Base-by-base conservation (phyloP, 2,113 vertebrate species). In the Ailurus styani region DNA sequence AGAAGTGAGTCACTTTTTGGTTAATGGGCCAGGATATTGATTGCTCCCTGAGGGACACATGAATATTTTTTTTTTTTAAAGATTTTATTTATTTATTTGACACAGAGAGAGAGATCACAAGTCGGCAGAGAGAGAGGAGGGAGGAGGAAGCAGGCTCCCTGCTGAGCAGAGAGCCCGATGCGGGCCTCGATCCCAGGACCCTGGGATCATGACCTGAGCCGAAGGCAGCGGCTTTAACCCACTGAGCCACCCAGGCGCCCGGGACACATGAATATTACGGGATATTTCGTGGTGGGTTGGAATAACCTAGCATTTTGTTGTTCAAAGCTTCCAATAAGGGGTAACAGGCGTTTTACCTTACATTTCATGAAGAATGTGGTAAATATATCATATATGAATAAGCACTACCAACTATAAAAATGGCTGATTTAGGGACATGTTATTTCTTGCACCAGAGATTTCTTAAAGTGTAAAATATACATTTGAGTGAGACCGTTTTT, bases 1-100 rank as follows among this genome's bases (percentile, higher is more conserved):
- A 92, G 50, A 87, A 86, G 60, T 92, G 87, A 95, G 34, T 91
- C 88, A 91, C 84, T 95, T 45, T 37, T 77, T 95, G 72, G 62
- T 90, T 54, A 87, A 1, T 86, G 54, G 82, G 45, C 72, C 81
- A 91, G 64, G 13, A 60, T 84, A 89, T 60, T 95, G 89, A 77
- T 50, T 91, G n/a, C 27, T 29, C 18, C 34, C 34, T 45, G 83
- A 81, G 87, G 68, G 62, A 87, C 31, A 79, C 34, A 70, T 57
- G n/a, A 95, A 55, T 85, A 77, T 91, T 95, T n/a, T n/a, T n/a
- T n/a, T n/a, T n/a, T n/a, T n/a, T n/a, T n/a, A n/a, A n/a, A n/a
- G n/a, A n/a, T n/a, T n/a, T n/a, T n/a, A n/a, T n/a, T n/a, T n/a
- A n/a, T n/a, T n/a, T n/a, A n/a, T n/a, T n/a, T n/a, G n/a, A n/a